A percentile compares a stretch with the other conserved stretches of the same genome.
Conservation (phyloP, 2,797 vertebrate species). For the Sebastes melanostomus region DNA sequence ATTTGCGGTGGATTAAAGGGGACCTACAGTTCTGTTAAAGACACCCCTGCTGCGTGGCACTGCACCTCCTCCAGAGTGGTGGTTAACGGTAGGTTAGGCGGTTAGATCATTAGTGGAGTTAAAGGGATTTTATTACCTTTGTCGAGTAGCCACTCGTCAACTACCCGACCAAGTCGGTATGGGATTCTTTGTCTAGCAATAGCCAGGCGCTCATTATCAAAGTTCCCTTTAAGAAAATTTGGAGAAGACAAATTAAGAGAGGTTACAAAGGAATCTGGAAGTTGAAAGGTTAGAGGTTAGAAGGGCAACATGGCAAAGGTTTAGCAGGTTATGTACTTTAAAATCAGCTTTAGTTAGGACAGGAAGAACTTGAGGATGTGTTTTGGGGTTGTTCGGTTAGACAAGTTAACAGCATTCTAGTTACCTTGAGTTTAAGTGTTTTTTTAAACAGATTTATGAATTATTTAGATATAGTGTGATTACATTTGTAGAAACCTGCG, state of each 20-base stretch:
- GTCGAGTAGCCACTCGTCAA: conserved; percentile 99
- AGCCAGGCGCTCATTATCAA: conserved; percentile 99
- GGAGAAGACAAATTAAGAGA: conserved; percentile 91
- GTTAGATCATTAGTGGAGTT: conserved; percentile 86
- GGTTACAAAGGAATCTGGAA: conserved; percentile 85
- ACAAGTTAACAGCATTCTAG: conserved; percentile 79
- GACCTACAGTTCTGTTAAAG: conserved; percentile 17
- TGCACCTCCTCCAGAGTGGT: conserved; percentile 87
- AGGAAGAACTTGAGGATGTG: conserved; percentile 75
- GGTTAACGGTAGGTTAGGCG: conserved; percentile 83
- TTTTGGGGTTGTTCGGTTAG: conserved; percentile 78
- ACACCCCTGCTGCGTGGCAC: conserved; percentile 69
- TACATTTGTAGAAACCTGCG: conserved; percentile 57
- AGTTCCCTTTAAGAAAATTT: conserved; percentile 99
- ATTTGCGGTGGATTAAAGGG: conserved; percentile 8
- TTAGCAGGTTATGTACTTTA: conserved; percentile 86
- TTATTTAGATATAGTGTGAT: conserved; percentile 79
- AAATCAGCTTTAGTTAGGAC: conserved; percentile 80
- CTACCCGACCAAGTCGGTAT: conserved; percentile 98
- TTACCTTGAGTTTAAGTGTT: conserved; percentile 81
- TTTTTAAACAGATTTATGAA: conserved; percentile 85
- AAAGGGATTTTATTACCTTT: conserved; percentile 98
- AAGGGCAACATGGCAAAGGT: conserved; percentile 82
- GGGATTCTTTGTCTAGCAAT: conserved; percentile 99
- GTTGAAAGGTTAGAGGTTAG: conserved; percentile 85